Evolutionary conservation across 2,113 vertebrate genomes (phyloP), one percentile per base, ranked within the genome.

Genomic region (Indicator maculatus): DNA sequence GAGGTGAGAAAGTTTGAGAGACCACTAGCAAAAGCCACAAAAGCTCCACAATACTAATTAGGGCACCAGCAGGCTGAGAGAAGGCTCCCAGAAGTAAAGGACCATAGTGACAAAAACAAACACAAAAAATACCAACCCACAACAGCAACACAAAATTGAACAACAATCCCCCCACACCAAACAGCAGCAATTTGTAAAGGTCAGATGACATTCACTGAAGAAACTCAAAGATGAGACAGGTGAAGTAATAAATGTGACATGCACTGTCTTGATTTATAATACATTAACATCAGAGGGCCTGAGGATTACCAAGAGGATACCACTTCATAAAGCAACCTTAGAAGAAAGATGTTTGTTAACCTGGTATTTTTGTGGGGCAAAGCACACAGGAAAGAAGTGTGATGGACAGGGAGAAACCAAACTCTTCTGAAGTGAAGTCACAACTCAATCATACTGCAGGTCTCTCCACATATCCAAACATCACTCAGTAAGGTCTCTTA

Each of bases 51-150:
- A 11, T 6, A 30, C 4, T 5, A 52, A 31, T 17, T 31, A 20
- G 26, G 33, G 33, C 41, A 53, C 8, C 6, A 27, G 14, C 30
- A 74, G 8, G 10, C 24, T 45, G 55, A 39, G 17, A 74, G n/a
- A 36, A 36, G 36, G 36, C 28, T 39, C 39, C 56, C 8, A 60
- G 9, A 79, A 79, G 17, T 47, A 56, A 3, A 72, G 13, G 20
- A 77, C 33, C 84, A 45, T 0, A 12, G 2, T 2, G 2, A 73
- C 50, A 63, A 81, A 31, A n/a, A 38, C 12, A 47, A 20, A 5
- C 19, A 5, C 19, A 23, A 24, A 23, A 52, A 24, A 24, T 23
- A 24, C 16, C 26, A n/a, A 10, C 60, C 36, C 36, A 36, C 0
- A 26, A 10, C 23, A 52, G 24, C 23, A 52, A 12, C 50, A 0